Percentiles rank a stretch among this genome's conserved stretches.
Evolutionary conservation across 92 coral and sea anemone genomes (phyloP).

Genomic region (Parazoanthus swiftii): DNA sequence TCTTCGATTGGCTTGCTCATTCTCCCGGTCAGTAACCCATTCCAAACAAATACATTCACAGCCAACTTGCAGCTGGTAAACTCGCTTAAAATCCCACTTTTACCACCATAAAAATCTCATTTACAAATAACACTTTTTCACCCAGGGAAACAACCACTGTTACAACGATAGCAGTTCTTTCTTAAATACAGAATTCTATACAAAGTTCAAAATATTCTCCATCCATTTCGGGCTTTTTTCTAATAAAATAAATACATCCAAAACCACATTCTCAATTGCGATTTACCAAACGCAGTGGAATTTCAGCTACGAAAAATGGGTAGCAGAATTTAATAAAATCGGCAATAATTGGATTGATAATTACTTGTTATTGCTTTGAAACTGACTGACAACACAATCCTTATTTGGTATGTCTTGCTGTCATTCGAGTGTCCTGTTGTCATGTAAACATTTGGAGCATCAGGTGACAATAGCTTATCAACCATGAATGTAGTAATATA

Average conservation of each 20-base stretch:
- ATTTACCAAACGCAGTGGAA: constrained; percentile 26
- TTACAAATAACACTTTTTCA: constrained; percentile 14
- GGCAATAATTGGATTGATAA: background rate
- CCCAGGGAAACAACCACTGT: background rate
- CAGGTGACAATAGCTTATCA: background rate
- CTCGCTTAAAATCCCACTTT: background rate
- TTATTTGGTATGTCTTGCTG: background rate
- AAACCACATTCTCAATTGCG: constrained; percentile 1
- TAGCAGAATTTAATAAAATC: constrained; percentile 1
- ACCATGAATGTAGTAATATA: background rate
- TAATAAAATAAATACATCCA: constrained; percentile 38
- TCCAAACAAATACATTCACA: background rate
- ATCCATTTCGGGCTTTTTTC: background rate
- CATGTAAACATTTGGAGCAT: background rate
- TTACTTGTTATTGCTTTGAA: background rate
- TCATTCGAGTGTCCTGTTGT: constrained; percentile 1
- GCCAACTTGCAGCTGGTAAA: background rate
- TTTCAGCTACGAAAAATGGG: constrained; percentile 29
- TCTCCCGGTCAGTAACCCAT: background rate
- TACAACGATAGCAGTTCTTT: background rate
- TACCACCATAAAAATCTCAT: background rate
- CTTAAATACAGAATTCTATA: constrained; percentile 42
- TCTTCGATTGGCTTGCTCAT: background rate
- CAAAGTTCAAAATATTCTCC: constrained; percentile 43
- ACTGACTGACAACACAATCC: background rate